Evolutionary conservation across 2,888 invertebrate species (phyloP).

Genomic region (Eurytoma californica): DNA sequence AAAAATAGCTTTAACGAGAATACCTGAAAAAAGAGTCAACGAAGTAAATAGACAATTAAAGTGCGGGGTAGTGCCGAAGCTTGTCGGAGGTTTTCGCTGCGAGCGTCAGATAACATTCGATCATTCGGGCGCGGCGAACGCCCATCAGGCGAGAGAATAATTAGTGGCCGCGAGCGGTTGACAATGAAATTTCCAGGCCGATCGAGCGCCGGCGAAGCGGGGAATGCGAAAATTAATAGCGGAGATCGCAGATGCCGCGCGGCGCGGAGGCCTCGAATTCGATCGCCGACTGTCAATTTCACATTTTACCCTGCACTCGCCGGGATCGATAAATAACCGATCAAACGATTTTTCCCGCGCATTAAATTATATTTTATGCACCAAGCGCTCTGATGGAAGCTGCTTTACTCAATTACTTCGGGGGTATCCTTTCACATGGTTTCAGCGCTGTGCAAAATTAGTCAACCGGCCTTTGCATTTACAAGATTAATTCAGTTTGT

Average conservation of each 20-base stretch:
- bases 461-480: too few relatives aligned
- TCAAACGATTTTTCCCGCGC: background rate
- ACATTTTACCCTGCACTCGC: background rate
- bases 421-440: too few relatives aligned
- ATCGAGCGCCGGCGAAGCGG: background rate
- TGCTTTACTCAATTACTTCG: too few relatives aligned
- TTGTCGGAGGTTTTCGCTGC: conserved; percentile 2
- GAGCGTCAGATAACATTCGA: conserved; percentile 32
- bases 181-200: conserved; percentile 40
- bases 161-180: conserved; percentile 26
- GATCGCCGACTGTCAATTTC: background rate
- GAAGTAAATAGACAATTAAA: conserved; percentile 34
- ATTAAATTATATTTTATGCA: background rate
- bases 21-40: background rate
- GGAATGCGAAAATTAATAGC: conserved; percentile 1
- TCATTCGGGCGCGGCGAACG: background rate
- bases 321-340: background rate
- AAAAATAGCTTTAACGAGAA: background rate
- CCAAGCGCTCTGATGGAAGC: too few relatives aligned
- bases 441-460: too few relatives aligned
- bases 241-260: background rate
- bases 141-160: conserved; percentile 33
- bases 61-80: background rate
- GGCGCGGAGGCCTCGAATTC: too few relatives aligned
- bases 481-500: background rate